These are phyloP conservation scores for Drosophila ananassae DNA, from an alignment of 1,140 invertebrate genomes.

Conservation along the genomic window DNA sequence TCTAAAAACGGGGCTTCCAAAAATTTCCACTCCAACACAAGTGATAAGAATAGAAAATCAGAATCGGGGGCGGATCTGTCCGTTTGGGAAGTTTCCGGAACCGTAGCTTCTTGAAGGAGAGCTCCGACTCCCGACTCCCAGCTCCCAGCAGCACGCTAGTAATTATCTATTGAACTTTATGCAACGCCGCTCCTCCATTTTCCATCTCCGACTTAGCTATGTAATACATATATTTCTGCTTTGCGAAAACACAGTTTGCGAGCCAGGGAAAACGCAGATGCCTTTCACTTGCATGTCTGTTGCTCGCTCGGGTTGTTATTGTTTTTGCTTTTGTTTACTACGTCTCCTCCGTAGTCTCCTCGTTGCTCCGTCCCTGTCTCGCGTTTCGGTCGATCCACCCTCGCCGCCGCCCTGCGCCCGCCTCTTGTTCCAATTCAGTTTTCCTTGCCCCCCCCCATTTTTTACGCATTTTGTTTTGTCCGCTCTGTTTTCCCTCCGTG, in stretches of 20 bases:
- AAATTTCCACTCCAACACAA: neutral
- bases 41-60: neutral
- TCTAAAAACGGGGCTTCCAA: too few relatives aligned
- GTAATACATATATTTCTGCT: neutral
- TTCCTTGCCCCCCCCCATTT: constrained; percentile 50
- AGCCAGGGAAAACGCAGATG: constrained; percentile 28
- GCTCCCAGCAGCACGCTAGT: too few relatives aligned
- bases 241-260: constrained; percentile 14
- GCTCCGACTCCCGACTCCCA: too few relatives aligned
- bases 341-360: constrained; percentile 57
- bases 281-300: constrained; percentile 63
- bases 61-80: too few relatives aligned
- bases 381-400: constrained; percentile 51
- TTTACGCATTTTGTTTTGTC: constrained; percentile 67
- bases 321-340: constrained; percentile 35
- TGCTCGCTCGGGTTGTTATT: constrained; percentile 48
- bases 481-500: constrained; percentile 34
- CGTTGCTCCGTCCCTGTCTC: constrained; percentile 59
- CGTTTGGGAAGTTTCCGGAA: too few relatives aligned
- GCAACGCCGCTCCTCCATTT: too few relatives aligned
- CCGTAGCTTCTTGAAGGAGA: too few relatives aligned
- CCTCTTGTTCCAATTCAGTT: constrained; percentile 22
- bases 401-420: constrained; percentile 22
- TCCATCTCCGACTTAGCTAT: neutral
- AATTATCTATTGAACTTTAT: too few relatives aligned